Base-by-base conservation (phyloP, 2,797 vertebrate species). In the Dendrocincla tyrannina region DNA sequence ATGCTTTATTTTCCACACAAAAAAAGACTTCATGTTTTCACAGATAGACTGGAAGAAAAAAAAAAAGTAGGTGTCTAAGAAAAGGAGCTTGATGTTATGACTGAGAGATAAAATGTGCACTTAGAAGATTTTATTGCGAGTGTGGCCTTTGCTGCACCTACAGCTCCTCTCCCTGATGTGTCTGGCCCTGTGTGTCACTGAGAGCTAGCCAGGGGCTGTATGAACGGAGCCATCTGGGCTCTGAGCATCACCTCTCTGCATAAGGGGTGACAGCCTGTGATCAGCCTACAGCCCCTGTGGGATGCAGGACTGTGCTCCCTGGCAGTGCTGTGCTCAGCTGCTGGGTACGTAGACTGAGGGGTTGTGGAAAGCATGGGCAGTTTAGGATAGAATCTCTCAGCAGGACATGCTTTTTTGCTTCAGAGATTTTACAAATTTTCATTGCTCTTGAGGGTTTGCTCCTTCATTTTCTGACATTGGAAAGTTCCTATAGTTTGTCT, bases 81-180 rank as follows among this genome's bases (percentile, higher is more conserved):
- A 88, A 92, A 60, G 50, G 46, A 63, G 10, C 8, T 49, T 50
- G 33, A 46, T 85, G n/a, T 75, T 92, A 69, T 13, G 67, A 73
- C 41, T 32, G n/a, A n/a, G 68, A 82, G 67, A 95, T n/a, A 64
- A 92, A 90, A 78, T 30, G 56, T 60, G 44, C 2, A 2, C 58
- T 85, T 63, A 63, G 62, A 49, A 89, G 80, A 41, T 83, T 94
- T 85, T 88, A 83, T 47, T 80, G 64, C 69, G 37, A 76, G 80
- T 42, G 32, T 55, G 5, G 68, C 81, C 83, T 89, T 83, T 66
- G 16, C 89, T 3, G 0, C 52, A 60, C 50, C 88, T 95, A 74
- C 62, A 75, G 82, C 77, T 82, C 37, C 59, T n/a, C 53, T 94
- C 30, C 46, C 75, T 56, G 44, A 8, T 60, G 46, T 7, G 3